Evolutionary conservation across 2,113 vertebrate species (phyloP).

Genomic region (Megalops atlanticus): DNA sequence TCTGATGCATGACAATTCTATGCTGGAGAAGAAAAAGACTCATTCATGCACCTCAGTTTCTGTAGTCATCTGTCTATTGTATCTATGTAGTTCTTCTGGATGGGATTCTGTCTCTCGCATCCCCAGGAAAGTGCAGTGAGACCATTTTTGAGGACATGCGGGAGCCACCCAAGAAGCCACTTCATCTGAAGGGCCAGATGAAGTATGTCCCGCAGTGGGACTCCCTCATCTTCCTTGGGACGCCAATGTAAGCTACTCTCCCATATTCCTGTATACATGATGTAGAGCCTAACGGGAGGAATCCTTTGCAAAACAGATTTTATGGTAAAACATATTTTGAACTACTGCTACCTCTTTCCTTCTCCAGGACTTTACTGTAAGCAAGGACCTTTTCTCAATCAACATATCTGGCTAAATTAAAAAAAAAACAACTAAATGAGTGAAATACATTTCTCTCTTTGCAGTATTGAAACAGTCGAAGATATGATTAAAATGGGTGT

Average conservation of each 20-base stretch:
- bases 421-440: too few relatives aligned
- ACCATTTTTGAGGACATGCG: slow-evolving; percentile 74
- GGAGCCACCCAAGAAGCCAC: slow-evolving; percentile 70
- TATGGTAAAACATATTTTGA: background rate
- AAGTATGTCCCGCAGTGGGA: slow-evolving; percentile 75
- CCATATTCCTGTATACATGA: background rate
- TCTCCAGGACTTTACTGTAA: background rate
- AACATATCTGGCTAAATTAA: background rate
- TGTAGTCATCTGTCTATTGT: background rate
- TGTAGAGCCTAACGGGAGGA: background rate
- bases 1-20: background rate
- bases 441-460: slow-evolving; percentile 27
- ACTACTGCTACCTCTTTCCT: background rate
- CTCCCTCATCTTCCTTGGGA: slow-evolving; percentile 74
- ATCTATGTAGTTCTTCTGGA: background rate
- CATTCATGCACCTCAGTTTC: background rate
- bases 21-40: background rate
- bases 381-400: background rate
- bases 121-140: slow-evolving; percentile 69
- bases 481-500: slow-evolving; percentile 78
- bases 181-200: slow-evolving; percentile 76
- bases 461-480: slow-evolving; percentile 71
- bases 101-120: background rate
- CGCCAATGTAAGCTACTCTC: slow-evolving; percentile 66
- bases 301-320: background rate